Evolutionary conservation across 2,797 vertebrate species (phyloP), one percentile per base, ranked within the genome.

Genomic region (Rhadinocentrus ornatus): DNA sequence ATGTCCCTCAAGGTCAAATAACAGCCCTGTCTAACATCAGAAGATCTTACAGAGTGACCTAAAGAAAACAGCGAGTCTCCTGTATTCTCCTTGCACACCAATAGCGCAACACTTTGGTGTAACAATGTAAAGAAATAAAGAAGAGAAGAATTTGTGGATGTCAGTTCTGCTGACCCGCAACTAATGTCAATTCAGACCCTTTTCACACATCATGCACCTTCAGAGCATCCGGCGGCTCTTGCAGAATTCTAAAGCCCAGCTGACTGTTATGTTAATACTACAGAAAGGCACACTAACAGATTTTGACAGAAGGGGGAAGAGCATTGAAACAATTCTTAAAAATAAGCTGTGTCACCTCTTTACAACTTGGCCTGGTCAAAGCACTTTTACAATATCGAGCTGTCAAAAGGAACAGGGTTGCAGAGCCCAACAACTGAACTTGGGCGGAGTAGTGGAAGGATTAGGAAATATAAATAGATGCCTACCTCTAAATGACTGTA

Each of bases 251-350:
- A 64, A 87, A 81, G 72, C 58, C 27, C 37, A 66, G 91, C 84
- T 76, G 78, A 92, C 86, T 80, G 73, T 69, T 81, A 85, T 89
- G 83, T 82, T 87, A 80, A 91, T 92, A 91, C 60, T 24, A 66
- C 41, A 59, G 72, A 77, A 90, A 88, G 81, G 64, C 80, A 60
- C 35, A 29, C 57, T 87, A 84, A 92, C 85, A 81, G 78, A 78
- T 80, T 86, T 85, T 66, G 89, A 85, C 83, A 81, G 62, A 59
- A 61, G 62, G 65, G 61, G 77, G 69, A 65, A 6, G 60, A 73
- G 69, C 46, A 34, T 63, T 26, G 39, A 76, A 77, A 75, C 73
- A 87, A 74, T 78, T 57, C 55, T 75, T 77, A 81, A 77, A 77
- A 75, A 86, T 89, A 73, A 59, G 80, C 77, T 73, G 66, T 22